Conservation (phyloP, 2,797 vertebrate species). For the Arrhamphus sclerolepis region DNA sequence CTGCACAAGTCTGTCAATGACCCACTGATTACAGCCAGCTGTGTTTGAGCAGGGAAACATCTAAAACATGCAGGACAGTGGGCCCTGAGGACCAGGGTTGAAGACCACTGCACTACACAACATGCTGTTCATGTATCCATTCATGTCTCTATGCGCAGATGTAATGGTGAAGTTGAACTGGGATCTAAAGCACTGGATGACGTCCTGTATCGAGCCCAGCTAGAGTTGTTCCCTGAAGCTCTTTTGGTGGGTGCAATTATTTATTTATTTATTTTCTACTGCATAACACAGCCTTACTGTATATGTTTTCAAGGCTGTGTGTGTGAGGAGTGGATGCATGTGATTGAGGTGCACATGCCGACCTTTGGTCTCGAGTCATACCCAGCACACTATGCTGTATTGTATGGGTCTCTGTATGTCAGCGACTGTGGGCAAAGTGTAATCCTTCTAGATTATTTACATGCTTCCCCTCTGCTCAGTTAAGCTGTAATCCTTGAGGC, state of each 20-base stretch:
- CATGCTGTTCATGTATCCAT: not conserved
- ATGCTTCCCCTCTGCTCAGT: slow-evolving; percentile 68
- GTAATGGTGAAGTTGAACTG: slow-evolving; percentile 93
- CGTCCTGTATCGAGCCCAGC: slow-evolving; percentile 92
- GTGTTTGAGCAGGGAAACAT: too few relatives aligned
- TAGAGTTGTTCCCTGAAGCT: slow-evolving; percentile 96
- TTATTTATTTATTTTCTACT: slow-evolving; percentile 2
- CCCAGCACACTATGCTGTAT: slow-evolving; percentile 47
- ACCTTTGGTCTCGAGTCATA: slow-evolving; percentile 44
- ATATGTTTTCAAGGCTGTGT: slow-evolving; percentile 5
- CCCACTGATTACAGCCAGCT: too few relatives aligned
- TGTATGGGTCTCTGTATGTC: slow-evolving; percentile 54
- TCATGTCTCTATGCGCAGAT: slow-evolving; percentile 77
- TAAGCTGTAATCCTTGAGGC: slow-evolving; percentile 76
- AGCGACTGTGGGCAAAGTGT: slow-evolving; percentile 50
- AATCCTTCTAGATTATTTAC: slow-evolving; percentile 78
- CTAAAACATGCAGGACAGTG: too few relatives aligned
- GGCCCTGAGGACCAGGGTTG: too few relatives aligned
- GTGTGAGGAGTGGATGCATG: slow-evolving; percentile 21
- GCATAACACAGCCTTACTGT: not conserved
- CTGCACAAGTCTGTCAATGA: too few relatives aligned
- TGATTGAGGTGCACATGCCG: slow-evolving; percentile 53
- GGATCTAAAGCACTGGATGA: slow-evolving; percentile 97
- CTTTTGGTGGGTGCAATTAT: slow-evolving; percentile 87
- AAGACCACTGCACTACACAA: too few relatives aligned